Conservation (phyloP, 2,113 vertebrate species). For the Melanocharis versteri region DNA sequence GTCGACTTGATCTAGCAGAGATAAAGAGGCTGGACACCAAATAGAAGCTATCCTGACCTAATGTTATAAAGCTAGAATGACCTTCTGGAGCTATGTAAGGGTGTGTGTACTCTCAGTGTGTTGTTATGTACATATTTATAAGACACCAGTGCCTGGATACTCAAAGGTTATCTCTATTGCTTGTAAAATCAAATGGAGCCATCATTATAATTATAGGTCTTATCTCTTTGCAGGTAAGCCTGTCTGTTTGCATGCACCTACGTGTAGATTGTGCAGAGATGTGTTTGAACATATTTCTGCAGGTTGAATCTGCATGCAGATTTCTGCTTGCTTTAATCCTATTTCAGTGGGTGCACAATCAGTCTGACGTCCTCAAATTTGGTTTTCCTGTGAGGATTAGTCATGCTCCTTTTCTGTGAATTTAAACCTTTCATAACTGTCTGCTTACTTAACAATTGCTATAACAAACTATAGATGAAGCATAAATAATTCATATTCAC, state of each 20-base stretch:
- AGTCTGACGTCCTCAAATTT: background rate
- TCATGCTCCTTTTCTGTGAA: background rate
- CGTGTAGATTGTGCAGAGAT: background rate
- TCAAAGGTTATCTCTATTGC: background rate
- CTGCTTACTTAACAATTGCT: background rate
- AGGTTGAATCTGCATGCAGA: background rate
- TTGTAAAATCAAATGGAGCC: background rate
- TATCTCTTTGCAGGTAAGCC: background rate
- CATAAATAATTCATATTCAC: background rate
- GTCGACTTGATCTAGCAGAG: background rate
- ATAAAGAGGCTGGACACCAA: background rate
- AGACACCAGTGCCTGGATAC: background rate
- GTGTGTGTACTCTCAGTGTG: background rate
- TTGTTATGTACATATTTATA: background rate
- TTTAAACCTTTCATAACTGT: background rate
- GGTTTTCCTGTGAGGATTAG: background rate
- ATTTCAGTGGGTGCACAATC: background rate
- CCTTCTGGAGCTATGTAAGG: background rate
- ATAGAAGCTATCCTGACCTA: background rate
- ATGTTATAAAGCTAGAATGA: background rate
- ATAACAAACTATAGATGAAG: background rate
- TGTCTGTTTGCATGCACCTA: background rate
- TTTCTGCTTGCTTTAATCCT: background rate
- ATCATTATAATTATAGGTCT: background rate
- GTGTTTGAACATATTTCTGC: background rate